Conservation (phyloP, 2,888 invertebrate genomes). For the Pandemis cinnamomeana region DNA sequence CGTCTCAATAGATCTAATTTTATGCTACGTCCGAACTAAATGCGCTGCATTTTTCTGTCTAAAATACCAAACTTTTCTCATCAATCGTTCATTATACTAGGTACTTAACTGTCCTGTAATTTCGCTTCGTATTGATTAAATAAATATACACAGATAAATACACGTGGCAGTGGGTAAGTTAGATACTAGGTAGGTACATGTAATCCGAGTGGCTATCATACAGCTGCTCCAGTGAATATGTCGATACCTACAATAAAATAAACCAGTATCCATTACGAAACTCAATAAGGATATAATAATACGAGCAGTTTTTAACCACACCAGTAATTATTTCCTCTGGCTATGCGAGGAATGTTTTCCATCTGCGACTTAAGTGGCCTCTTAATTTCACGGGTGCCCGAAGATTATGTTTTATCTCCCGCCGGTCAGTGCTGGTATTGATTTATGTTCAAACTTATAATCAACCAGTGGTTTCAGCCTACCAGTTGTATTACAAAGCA, state of each 20-base stretch:
- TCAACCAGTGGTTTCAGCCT: neutral
- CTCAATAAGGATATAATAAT: slow-evolving; percentile 31
- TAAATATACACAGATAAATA: too few relatives aligned
- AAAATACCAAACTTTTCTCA: too few relatives aligned
- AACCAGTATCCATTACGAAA: slow-evolving; percentile 18
- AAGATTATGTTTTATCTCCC: slow-evolving; percentile 29
- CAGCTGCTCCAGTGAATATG: neutral
- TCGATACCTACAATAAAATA: neutral
- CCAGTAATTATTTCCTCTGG: slow-evolving; percentile 18
- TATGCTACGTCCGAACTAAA: neutral
- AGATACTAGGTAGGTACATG: neutral
- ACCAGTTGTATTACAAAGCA: neutral
- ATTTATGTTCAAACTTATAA: slow-evolving; percentile 19
- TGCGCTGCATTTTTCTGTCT: neutral
- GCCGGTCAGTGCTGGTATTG: slow-evolving; percentile 33
- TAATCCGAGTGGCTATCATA: neutral
- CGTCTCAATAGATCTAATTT: neutral
- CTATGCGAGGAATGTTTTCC: slow-evolving; percentile 12
- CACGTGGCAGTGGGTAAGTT: too few relatives aligned
- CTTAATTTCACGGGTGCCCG: slow-evolving; percentile 35
- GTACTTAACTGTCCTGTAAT: neutral
- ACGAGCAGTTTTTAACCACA: slow-evolving; percentile 11
- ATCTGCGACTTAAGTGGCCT: slow-evolving; percentile 43
- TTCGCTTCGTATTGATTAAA: neutral
- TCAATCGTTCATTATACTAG: too few relatives aligned